Evolutionary conservation across 2,888 invertebrate genomes (phyloP), one percentile per base, ranked within the genome.

Genomic region (Lithophane leautieri): DNA sequence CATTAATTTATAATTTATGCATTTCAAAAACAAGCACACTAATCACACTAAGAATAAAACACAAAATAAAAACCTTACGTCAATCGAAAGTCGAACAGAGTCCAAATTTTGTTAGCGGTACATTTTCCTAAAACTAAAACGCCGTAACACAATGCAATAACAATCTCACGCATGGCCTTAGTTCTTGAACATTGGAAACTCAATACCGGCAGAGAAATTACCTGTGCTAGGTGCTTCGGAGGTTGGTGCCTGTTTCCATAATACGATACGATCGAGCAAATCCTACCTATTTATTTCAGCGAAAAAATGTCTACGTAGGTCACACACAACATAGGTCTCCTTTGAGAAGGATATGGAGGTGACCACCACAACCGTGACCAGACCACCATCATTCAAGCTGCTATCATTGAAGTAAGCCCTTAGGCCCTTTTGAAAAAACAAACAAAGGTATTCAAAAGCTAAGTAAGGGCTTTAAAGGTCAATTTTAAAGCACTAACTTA

Each of bases 101-200:
- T 28, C 14, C 16, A 28, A 42, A 76, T 50, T 65, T 42, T 68
- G 54, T 65, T 58, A 14, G 50, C 61, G 8, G 25, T 16, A 12
- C 69, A 82, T 82, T 69, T 82, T 74, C 12, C 71, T 66, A 82
- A 68, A 47, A 68, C 44, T 58, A 79, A 70, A 47, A 83, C 16
- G 22, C 60, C 70, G 70, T n/a, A 66, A 63, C 50, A 73, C 73
- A 74, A 7, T 67, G 73, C 28, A 67, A 79, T 71, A 69, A 79
- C 72, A 40, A 77, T 69, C 63, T 82, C 82, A 65, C 82, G 82
- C 82, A 82, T 82, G 67, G 56, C 63, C 56, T 47, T 69, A 61
- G 50, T 25, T 79, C n/a, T 25, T 63, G 70, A 60, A 72, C 65
- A 69, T 72, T 83, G 79, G 83, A 79, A 83, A 82, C 79, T 70